Evolutionary conservation across 2,113 vertebrate genomes (phyloP).

Genomic region (Lichenostomus cassidix): DNA sequence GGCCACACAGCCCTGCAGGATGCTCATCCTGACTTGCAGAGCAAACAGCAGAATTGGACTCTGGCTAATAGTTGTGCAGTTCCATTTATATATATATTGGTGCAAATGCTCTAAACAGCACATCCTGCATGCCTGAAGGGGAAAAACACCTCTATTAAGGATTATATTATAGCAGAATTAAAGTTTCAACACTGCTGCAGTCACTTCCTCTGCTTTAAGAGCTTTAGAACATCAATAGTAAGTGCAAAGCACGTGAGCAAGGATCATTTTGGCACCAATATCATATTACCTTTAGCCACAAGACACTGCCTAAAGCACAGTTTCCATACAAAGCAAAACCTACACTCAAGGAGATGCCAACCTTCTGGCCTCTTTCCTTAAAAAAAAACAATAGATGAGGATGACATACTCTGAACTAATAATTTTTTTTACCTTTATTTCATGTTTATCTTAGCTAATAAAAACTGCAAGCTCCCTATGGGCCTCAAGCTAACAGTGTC

Average conservation of each 20-base stretch:
- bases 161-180: background rate
- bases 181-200: background rate
- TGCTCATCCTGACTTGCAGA: background rate
- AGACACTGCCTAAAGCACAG: background rate
- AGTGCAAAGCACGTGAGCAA: rapidly evolving
- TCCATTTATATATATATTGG: background rate
- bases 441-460: background rate
- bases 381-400: background rate
- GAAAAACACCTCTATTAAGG: background rate
- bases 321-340: background rate
- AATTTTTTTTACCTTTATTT: no score
- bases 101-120: background rate
- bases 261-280: background rate
- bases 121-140: background rate
- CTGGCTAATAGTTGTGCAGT: background rate
- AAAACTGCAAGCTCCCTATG: background rate
- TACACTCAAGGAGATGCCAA: background rate
- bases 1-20: background rate
- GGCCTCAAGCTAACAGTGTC: background rate
- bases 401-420: background rate
- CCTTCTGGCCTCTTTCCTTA: background rate
- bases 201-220: background rate
- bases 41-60: background rate
- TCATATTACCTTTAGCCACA: background rate
- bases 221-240: background rate